Evolutionary conservation across 2,888 invertebrate genomes (phyloP).

Genomic region (Pantelozetes paolii): DNA sequence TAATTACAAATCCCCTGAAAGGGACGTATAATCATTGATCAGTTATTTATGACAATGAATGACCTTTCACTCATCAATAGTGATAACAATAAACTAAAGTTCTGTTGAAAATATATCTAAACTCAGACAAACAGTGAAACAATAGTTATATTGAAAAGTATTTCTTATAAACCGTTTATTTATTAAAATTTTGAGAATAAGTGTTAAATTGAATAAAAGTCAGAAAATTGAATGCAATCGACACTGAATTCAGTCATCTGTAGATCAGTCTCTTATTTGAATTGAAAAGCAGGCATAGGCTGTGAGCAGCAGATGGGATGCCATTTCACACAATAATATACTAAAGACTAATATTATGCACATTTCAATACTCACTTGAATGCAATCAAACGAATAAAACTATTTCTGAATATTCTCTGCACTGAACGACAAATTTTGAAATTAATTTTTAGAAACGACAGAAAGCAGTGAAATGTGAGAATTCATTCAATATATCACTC

Average conservation of each 20-base stretch:
- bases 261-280: not conserved
- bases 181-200: not conserved
- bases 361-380: not conserved
- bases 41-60: no score
- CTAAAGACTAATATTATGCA: constrained; percentile 10
- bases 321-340: not conserved
- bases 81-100: no score
- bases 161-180: no score
- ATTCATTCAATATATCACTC: not conserved
- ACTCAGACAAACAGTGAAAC: no score
- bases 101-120: no score
- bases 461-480: not conserved
- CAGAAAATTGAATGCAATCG: not conserved
- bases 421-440: constrained; percentile 4
- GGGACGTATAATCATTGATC: no score
- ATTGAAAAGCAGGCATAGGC: not conserved
- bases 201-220: not conserved
- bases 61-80: no score
- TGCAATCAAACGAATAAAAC: constrained; percentile 17
- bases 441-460: not conserved
- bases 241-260: constrained; percentile 1
- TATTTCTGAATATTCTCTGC: not conserved
- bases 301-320: constrained; percentile 3
- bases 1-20: no score
- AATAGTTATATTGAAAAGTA: no score